Percentiles rank a stretch among this genome's conserved stretches.
phyloP scores from a whole-genome alignment of 2,888 invertebrate genomes.

The Lagria hirta region DNA sequence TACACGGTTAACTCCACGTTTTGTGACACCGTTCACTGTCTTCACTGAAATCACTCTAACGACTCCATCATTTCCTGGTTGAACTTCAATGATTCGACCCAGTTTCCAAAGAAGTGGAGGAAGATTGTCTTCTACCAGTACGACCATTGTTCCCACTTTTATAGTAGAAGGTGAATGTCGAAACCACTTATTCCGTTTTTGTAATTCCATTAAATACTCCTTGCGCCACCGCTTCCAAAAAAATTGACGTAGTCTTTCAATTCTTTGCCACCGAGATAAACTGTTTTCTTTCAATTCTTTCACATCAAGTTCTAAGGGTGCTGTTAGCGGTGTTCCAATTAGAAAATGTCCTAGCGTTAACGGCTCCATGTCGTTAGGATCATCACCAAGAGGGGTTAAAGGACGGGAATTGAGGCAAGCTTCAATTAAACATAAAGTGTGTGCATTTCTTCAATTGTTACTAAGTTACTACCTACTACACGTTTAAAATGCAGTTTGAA shows the following conservation, averaged over 20 bases:
- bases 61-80: too few relatives aligned
- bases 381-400: slow-evolving; percentile 1
- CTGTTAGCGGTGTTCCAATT: slow-evolving; percentile 1
- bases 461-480: neutral
- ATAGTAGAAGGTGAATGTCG: too few relatives aligned
- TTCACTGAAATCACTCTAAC: too few relatives aligned
- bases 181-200: too few relatives aligned
- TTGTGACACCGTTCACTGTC: too few relatives aligned
- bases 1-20: too few relatives aligned
- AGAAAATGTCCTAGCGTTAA: slow-evolving; percentile 7
- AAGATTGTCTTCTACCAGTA: too few relatives aligned
- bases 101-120: too few relatives aligned
- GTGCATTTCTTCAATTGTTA: slow-evolving; percentile 8
- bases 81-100: too few relatives aligned
- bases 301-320: neutral
- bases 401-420: slow-evolving; percentile 11
- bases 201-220: too few relatives aligned
- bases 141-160: too few relatives aligned
- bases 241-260: neutral
- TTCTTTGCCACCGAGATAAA: neutral
- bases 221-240: slow-evolving; percentile 1
- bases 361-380: slow-evolving; percentile 1
- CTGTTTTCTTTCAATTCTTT: neutral
- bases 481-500: slow-evolving; percentile 5
- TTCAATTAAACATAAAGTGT: slow-evolving; percentile 1